phyloP scores from a whole-genome alignment of 2,797 vertebrate genomes.

The Okamejei kenojei region DNA sequence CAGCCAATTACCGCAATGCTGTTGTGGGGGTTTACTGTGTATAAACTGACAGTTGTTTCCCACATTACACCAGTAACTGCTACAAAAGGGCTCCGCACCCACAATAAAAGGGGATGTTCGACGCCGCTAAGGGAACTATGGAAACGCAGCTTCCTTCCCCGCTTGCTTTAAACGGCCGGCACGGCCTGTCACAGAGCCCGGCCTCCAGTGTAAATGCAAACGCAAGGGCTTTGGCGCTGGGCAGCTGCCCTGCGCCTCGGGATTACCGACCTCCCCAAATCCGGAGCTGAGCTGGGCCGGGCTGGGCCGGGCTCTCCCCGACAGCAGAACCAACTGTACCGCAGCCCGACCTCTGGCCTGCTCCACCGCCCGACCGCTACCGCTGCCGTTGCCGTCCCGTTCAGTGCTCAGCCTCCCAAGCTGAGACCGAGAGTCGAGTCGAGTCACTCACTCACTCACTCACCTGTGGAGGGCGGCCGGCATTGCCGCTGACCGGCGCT shows the following conservation, averaged over 20 bases:
- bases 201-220: too few species aligned
- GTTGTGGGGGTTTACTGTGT: not conserved
- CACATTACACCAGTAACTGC: not conserved
- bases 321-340: not conserved
- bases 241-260: not conserved
- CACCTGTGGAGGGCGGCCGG: not conserved
- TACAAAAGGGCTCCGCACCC: not conserved
- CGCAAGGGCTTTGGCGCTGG: too few species aligned
- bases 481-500: not conserved
- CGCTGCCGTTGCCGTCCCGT: not conserved
- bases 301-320: too few species aligned
- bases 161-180: not conserved
- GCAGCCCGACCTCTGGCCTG: not conserved
- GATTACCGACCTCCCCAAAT: not conserved
- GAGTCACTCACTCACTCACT: not conserved
- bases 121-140: not conserved
- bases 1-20: not conserved
- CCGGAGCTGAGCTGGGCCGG: too few species aligned
- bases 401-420: not conserved
- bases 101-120: not conserved
- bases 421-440: too few species aligned
- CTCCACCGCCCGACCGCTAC: not conserved
- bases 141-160: not conserved
- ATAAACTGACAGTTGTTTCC: not conserved
- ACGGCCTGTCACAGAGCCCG: too few species aligned